These are phyloP conservation scores for Lampropteryx suffumata DNA, from an alignment of 2,888 invertebrate species.

Conservation along the genomic window DNA sequence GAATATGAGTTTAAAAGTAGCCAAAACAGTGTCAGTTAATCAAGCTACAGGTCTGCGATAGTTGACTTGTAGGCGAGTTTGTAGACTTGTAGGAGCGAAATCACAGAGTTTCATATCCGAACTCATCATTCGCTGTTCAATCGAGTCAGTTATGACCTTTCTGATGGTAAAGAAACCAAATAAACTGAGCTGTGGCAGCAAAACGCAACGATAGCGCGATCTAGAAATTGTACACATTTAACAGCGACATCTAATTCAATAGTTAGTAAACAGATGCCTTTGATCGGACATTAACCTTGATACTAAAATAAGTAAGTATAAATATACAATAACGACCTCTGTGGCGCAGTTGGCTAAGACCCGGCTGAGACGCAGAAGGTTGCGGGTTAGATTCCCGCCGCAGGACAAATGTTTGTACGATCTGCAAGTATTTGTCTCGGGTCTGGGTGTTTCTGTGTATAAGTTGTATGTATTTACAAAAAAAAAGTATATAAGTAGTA, in stretches of 20 bases:
- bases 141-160: slow-evolving; percentile 81
- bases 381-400: too few relatives aligned
- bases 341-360: too few relatives aligned
- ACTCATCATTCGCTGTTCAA: slow-evolving; percentile 79
- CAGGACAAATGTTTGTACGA: too few relatives aligned
- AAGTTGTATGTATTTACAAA: too few relatives aligned
- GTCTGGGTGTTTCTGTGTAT: too few relatives aligned
- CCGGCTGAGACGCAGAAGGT: too few relatives aligned
- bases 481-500: too few relatives aligned
- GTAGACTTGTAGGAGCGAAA: too few relatives aligned
- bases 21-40: slow-evolving; percentile 72
- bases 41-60: slow-evolving; percentile 67
- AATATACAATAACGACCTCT: too few relatives aligned
- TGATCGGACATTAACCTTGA: slow-evolving; percentile 49
- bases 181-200: background rate
- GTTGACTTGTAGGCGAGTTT: slow-evolving; percentile 65
- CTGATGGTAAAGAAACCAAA: slow-evolving; percentile 47
- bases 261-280: slow-evolving; percentile 18
- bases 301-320: slow-evolving; percentile 4
- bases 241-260: slow-evolving; percentile 44
- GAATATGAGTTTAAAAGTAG: slow-evolving; percentile 32
- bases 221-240: slow-evolving; percentile 21
- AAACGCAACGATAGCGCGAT: slow-evolving; percentile 44
- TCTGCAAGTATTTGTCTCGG: too few relatives aligned
- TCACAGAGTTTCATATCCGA: slow-evolving; percentile 66